These are phyloP conservation scores for Amphilophus citrinellus DNA, from an alignment of 2,113 vertebrate genomes.

Conservation along the genomic window DNA sequence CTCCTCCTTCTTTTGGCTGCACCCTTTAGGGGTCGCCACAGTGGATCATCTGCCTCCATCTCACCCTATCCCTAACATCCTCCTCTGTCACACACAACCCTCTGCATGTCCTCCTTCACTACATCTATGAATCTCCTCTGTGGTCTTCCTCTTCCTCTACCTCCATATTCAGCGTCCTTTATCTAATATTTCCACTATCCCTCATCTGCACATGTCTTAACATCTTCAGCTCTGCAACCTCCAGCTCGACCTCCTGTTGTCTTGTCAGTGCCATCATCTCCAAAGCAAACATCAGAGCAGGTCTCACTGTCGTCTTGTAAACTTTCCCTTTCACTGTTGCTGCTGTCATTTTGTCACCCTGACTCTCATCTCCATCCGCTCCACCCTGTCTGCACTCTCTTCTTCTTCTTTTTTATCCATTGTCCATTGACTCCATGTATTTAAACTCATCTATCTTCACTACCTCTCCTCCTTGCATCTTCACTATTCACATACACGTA, in stretches of 20 bases:
- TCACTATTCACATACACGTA: too few relatives aligned
- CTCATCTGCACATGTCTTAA: too few relatives aligned
- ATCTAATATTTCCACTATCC: neutral
- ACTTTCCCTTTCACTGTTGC: neutral
- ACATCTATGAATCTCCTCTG: neutral
- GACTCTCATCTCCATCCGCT: too few relatives aligned
- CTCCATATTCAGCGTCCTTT: neutral
- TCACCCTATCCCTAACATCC: neutral
- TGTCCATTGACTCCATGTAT: too few relatives aligned
- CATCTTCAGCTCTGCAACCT: neutral
- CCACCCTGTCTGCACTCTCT: too few relatives aligned
- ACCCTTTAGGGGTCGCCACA: too few relatives aligned
- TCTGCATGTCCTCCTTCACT: neutral
- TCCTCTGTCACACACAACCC: neutral
- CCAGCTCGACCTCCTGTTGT: neutral
- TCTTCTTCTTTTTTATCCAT: too few relatives aligned
- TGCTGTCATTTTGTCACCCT: too few relatives aligned
- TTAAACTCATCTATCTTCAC: too few relatives aligned
- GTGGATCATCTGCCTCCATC: neutral
- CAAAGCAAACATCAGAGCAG: neutral
- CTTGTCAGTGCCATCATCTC: neutral
- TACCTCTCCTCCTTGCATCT: too few relatives aligned
- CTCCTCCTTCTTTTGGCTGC: too few relatives aligned
- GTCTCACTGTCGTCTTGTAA: neutral
- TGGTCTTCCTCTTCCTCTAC: neutral